These are phyloP conservation scores for Panagrolaimus sp. DNA, from an alignment of 1,140 invertebrate species.

Conservation along the genomic window DNA sequence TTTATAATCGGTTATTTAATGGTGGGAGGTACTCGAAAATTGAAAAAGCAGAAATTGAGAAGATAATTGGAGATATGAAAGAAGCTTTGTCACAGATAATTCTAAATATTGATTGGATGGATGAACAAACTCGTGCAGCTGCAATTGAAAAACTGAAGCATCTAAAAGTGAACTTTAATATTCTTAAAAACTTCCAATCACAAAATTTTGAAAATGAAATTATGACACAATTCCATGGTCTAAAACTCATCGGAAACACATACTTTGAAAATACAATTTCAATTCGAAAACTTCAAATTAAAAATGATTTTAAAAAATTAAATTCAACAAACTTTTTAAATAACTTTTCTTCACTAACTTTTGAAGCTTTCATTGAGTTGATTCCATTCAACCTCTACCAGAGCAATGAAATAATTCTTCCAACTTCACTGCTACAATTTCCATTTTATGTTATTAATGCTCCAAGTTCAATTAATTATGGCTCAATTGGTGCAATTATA, in stretches of 20 bases:
- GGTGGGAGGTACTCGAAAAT: not conserved
- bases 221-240: not conserved
- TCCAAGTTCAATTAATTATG: slow-evolving; percentile 75
- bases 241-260: not conserved
- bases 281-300: not conserved
- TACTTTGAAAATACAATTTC: slow-evolving; percentile 16
- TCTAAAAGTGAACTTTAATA: not conserved
- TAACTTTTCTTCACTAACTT: too few relatives aligned
- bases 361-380: not conserved
- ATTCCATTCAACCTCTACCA: not conserved
- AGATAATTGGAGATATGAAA: not conserved
- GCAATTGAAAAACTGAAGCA: not conserved
- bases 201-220: not conserved
- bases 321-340: too few relatives aligned
- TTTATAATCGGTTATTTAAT: not conserved
- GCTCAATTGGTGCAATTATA: slow-evolving; percentile 91
- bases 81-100: not conserved
- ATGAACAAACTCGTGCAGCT: not conserved
- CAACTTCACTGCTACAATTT: not conserved
- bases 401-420: slow-evolving; percentile 3
- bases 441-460: slow-evolving; percentile 16
- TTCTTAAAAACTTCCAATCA: not conserved
- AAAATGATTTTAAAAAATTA: not conserved
- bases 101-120: slow-evolving; percentile 12
- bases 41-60: not conserved